These are phyloP conservation scores for Henricia sp. DNA, from an alignment of 53 echinoderm and acorn worm species.

Conservation along the genomic window DNA sequence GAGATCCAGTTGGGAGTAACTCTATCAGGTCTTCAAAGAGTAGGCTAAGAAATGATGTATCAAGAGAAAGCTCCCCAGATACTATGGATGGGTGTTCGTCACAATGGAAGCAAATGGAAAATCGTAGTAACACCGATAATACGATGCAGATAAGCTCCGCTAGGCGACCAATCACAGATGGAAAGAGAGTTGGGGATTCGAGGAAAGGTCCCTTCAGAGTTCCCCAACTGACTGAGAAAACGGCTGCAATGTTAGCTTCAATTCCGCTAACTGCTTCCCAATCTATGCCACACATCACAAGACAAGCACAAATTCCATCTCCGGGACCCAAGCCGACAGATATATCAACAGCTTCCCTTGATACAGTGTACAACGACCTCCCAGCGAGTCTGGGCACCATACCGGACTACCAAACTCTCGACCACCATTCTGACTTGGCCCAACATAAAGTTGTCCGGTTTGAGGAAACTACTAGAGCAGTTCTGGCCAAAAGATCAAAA, in stretches of 20 bases:
- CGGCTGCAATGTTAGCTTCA: constrained; percentile 25
- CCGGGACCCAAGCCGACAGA: constrained; percentile 58
- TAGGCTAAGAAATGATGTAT: neutral
- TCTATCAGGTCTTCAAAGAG: neutral
- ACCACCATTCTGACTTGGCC: neutral
- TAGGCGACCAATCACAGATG: constrained; percentile 26
- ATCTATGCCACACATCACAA: constrained; percentile 34
- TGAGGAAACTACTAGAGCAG: neutral
- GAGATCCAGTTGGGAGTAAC: neutral
- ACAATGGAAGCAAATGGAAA: neutral
- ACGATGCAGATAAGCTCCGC: constrained; percentile 3
- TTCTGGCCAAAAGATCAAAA: neutral
- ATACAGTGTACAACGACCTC: constrained; percentile 80
- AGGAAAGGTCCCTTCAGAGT: constrained; percentile 30
- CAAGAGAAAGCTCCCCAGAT: constrained; percentile 20
- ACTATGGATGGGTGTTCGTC: neutral
- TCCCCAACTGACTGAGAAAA: constrained; percentile 13
- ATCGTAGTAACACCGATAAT: no score
- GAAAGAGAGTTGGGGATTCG: neutral
- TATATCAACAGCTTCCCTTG: constrained; percentile 66
- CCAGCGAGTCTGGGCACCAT: constrained; percentile 61
- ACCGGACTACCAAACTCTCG: constrained; percentile 3
- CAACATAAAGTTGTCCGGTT: constrained; percentile 51
- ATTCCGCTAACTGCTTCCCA: neutral
- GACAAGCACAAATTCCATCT: constrained; percentile 45